phyloP scores from a whole-genome alignment of 1,140 invertebrate species.

The Cyrtorhinus lividipennis region DNA sequence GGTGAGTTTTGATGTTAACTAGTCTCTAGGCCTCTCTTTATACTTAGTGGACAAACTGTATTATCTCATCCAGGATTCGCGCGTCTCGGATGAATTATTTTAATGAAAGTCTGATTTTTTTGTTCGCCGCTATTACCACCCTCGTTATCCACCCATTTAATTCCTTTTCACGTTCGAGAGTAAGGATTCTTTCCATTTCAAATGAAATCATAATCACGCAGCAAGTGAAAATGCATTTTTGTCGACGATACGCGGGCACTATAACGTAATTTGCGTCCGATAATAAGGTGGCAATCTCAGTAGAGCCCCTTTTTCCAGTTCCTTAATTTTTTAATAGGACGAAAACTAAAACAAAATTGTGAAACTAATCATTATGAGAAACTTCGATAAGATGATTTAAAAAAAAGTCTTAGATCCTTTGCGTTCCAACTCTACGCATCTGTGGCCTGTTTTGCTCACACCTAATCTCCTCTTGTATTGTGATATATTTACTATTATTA shows the following conservation, averaged over 20 bases:
- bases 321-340: background rate
- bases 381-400: too few relatives aligned
- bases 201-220: background rate
- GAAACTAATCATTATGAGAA: too few relatives aligned
- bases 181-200: slow-evolving; percentile 6
- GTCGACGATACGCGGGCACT: background rate
- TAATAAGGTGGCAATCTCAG: background rate
- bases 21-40: slow-evolving; percentile 4
- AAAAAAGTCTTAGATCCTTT: background rate
- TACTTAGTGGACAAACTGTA: background rate
- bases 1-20: slow-evolving; percentile 1
- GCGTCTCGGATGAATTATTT: background rate
- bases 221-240: background rate
- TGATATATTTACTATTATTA: slow-evolving; percentile 19
- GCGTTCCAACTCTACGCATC: slow-evolving; percentile 4
- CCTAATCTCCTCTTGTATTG: slow-evolving; percentile 23
- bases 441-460: slow-evolving; percentile 24
- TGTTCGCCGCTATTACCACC: background rate
- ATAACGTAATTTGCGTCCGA: background rate
- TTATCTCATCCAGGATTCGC: background rate
- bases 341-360: too few relatives aligned
- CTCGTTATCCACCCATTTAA: background rate
- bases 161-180: background rate
- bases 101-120: background rate
- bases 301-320: background rate